Evolutionary conservation across 2,113 vertebrate species (phyloP).

Genomic region (Notarius lentiginosus): DNA sequence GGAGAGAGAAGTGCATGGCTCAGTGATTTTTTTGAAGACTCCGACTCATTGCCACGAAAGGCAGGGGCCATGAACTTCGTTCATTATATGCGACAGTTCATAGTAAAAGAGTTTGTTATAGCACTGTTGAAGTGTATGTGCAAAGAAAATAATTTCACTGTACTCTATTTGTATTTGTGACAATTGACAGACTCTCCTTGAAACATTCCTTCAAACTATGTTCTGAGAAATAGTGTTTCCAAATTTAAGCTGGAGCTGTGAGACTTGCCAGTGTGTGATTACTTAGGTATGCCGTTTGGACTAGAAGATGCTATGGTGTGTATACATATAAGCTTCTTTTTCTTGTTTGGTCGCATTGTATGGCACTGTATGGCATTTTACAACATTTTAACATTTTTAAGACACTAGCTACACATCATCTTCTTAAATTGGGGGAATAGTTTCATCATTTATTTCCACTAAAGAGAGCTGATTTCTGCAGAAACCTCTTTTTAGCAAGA

Average conservation of each 20-base stretch:
- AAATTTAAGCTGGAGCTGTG: background rate
- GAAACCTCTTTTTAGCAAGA: background rate
- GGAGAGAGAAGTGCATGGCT: too few species aligned
- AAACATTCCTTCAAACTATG: background rate
- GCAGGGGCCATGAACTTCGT: too few species aligned
- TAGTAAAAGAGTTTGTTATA: too few species aligned
- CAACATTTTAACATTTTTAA: background rate
- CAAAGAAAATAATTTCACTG: background rate
- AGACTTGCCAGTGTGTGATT: background rate
- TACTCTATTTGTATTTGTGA: background rate
- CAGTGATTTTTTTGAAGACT: too few species aligned
- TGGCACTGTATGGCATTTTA: too few species aligned
- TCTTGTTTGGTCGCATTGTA: background rate
- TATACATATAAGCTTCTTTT: background rate
- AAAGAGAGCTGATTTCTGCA: background rate
- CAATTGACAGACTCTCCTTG: background rate
- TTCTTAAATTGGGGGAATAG: conserved; percentile 57
- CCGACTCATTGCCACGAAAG: too few species aligned
- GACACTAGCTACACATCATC: background rate
- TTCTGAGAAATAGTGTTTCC: background rate
- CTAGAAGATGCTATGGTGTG: background rate
- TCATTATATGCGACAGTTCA: too few species aligned
- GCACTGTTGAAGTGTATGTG: background rate
- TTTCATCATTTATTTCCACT: conserved; percentile 59
- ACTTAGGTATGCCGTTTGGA: background rate